Base-by-base conservation (phyloP, 2,113 vertebrate species). In the Coregonus clupeaformis region DNA sequence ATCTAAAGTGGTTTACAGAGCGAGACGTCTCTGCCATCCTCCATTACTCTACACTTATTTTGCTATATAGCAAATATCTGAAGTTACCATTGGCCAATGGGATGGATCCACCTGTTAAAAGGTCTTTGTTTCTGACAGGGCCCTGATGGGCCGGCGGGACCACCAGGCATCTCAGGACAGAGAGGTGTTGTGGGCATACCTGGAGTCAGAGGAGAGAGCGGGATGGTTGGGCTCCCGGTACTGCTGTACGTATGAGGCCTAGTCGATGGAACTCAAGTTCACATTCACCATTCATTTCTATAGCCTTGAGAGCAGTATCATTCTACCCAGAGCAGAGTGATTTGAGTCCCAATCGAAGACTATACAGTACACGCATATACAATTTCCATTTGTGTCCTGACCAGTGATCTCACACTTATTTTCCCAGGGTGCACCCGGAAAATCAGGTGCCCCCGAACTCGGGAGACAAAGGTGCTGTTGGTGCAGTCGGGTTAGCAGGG, bases 111-210 rank as follows among this genome's bases (percentile, higher is more conserved):
- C 42, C 5, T 45, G 42, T 45, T 45, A 45, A 45, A 45, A 45
- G 5, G 49, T 52, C 20, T 60, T 7, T 78, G 2, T 11, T 52
- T 0, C 42, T 24, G 4, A 74, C 83, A 99, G 98, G 97, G 98
- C 45, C 96, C 97, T 0, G 94, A 96, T 85, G 97, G 98, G 0
- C 98, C 98, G 47, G 94, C 96, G 14, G 98, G 98, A 67, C 95
- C 96, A 16, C 84, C 94, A 27, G 98, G 98, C 59, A 91, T 93
- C 1, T 80, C 95, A 20, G 98, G 98, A n/a, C 97, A 98, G 49
- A 94, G 97, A 91, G 98, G 98, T 32, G 85, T 96, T 72, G 98
- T 98, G 6, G 98, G 98, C 18, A 93, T 95, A 89, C 96, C 97
- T 0, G 98, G 98, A 69, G 90, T 94, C 66, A 94, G 97, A 80